These are phyloP conservation scores for Umimayanthus kanabou DNA, from an alignment of 92 coral and sea anemone species.

Conservation along the genomic window DNA sequence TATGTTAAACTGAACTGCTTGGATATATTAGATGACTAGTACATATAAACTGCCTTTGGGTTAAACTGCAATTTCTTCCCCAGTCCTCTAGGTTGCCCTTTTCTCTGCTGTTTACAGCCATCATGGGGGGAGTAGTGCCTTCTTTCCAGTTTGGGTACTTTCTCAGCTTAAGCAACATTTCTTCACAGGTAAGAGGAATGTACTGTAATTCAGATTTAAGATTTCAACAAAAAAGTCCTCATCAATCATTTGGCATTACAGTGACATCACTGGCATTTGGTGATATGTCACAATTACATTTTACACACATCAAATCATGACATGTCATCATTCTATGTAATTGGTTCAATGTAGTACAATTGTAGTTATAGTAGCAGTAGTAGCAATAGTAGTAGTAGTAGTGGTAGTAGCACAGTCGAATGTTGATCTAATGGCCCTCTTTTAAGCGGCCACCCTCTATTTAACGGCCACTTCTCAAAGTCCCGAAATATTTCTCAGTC, in stretches of 20 bases:
- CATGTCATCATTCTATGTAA: too few relatives aligned
- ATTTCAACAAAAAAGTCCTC: background rate
- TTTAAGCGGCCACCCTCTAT: too few relatives aligned
- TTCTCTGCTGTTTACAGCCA: constrained; percentile 13
- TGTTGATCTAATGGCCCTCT: too few relatives aligned
- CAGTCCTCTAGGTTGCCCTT: constrained; percentile 4
- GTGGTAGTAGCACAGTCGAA: too few relatives aligned
- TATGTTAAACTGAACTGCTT: too few relatives aligned
- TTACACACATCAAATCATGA: background rate
- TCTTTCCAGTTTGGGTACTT: constrained; percentile 32
- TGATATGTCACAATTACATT: background rate
- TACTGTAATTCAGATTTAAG: background rate
- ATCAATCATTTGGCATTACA: background rate
- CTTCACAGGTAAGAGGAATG: constrained; percentile 22
- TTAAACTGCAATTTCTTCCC: background rate
- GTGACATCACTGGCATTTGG: background rate
- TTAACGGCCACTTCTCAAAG: too few relatives aligned
- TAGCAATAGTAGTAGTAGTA: background rate
- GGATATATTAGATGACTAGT: too few relatives aligned
- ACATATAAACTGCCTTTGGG: too few relatives aligned
- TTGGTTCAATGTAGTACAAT: too few relatives aligned
- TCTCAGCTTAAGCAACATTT: constrained; percentile 22
- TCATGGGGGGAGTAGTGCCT: constrained; percentile 9
- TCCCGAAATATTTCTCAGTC: too few relatives aligned
- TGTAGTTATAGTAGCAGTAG: background rate